phyloP scores from a whole-genome alignment of 2,113 vertebrate genomes.

The Lepus europaeus region DNA sequence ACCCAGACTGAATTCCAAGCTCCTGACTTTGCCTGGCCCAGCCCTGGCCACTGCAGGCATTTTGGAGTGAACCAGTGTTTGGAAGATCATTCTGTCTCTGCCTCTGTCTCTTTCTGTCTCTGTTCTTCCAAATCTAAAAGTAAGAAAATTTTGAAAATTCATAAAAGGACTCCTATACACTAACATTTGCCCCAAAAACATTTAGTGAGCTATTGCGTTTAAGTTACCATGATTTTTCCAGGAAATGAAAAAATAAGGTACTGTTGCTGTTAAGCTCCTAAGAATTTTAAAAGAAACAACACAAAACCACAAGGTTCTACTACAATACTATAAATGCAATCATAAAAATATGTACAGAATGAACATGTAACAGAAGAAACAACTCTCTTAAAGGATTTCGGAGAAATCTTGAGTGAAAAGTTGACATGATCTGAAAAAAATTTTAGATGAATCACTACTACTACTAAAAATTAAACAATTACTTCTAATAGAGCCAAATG shows the following conservation, averaged over 20 bases:
- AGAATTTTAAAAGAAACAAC: not conserved
- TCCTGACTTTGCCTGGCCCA: too few species aligned
- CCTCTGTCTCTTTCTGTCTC: too few species aligned
- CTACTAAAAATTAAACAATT: not conserved
- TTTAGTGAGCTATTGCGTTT: not conserved
- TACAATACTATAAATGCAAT: not conserved
- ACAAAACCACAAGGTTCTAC: not conserved
- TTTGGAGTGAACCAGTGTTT: too few species aligned
- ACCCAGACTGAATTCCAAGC: too few species aligned
- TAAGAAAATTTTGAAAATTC: too few species aligned
- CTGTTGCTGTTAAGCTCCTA: not conserved
- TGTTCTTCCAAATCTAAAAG: too few species aligned
- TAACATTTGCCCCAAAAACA: not conserved
- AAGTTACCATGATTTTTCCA: not conserved
- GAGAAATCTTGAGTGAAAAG: not conserved
- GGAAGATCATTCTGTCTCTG: too few species aligned
- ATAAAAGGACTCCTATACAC: not conserved
- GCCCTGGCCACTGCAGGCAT: too few species aligned
- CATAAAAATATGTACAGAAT: not conserved
- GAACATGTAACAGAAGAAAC: not conserved
- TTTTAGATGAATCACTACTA: not conserved
- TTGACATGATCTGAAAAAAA: not conserved
- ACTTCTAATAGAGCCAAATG: not conserved
- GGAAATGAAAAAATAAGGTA: not conserved
- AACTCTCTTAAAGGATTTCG: not conserved